Percentiles rank a stretch among this genome's conserved stretches.
These are phyloP conservation scores for Sapayoa aenigma DNA, from an alignment of 2,113 vertebrate species.

Conservation along the genomic window DNA sequence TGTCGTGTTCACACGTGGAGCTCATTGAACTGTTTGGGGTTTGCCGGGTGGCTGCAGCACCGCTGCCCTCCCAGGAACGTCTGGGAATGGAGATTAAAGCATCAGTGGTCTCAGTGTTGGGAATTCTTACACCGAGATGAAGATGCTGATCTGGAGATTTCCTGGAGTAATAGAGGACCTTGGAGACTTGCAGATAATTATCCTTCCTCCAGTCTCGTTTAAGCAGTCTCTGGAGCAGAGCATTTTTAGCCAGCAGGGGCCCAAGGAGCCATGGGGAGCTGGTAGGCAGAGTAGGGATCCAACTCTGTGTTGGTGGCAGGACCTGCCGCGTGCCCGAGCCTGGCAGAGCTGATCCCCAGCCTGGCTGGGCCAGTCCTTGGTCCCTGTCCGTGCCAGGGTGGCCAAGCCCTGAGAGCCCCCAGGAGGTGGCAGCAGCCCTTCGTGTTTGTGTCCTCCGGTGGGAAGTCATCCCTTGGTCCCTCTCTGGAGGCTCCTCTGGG, in stretches of 20 bases:
- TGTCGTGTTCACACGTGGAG: fast-evolving
- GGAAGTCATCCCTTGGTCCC: not conserved
- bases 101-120: fast-evolving
- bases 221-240: fast-evolving
- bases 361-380: fast-evolving
- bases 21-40: too few species aligned
- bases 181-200: not conserved
- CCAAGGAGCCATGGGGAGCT: fast-evolving
- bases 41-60: not conserved
- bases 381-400: too few species aligned
- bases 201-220: not conserved
- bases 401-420: not conserved
- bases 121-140: not conserved
- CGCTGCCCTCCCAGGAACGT: fast-evolving
- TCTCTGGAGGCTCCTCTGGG: not conserved
- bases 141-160: not conserved
- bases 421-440: not conserved
- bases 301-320: fast-evolving
- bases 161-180: not conserved
- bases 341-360: not conserved
- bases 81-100: not conserved
- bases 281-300: not conserved
- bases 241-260: not conserved
- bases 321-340: fast-evolving
- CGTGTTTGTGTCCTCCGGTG: fast-evolving